Conservation (phyloP, 2,113 vertebrate species). For the Amblyopsis rosae region DNA sequence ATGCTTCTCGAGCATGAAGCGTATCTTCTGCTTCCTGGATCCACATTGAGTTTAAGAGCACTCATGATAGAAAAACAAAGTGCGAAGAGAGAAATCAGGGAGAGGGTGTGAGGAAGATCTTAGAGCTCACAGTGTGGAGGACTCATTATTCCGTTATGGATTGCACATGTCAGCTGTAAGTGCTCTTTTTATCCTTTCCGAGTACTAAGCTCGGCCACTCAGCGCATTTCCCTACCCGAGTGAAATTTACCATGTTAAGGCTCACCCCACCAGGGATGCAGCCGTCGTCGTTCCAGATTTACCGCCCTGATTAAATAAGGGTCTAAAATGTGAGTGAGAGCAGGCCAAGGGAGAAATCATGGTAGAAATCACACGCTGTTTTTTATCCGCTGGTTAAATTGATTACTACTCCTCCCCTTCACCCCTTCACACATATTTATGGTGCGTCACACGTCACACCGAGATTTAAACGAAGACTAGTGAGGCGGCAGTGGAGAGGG, state of each 20-base stretch:
- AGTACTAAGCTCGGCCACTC: constrained; percentile 62
- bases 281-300: constrained; percentile 62
- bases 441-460: constrained; percentile 40
- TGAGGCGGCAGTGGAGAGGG: constrained; percentile 62
- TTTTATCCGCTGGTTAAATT: constrained; percentile 61
- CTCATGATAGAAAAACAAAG: constrained; percentile 55
- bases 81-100: constrained; percentile 27
- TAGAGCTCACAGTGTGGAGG: constrained; percentile 55
- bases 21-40: constrained; percentile 62
- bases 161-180: constrained; percentile 77
- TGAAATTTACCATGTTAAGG: constrained; percentile 79
- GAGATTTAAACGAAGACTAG: constrained; percentile 66
- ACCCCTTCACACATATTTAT: constrained; percentile 12
- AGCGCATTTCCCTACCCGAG: constrained; percentile 64
- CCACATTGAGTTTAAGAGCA: constrained; percentile 66
- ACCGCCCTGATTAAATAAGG: constrained; percentile 76
- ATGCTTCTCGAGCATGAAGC: constrained; percentile 44
- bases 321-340: constrained; percentile 67
- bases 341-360: constrained; percentile 62
- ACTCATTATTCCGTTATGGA: constrained; percentile 80
- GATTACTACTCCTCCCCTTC: constrained; percentile 43
- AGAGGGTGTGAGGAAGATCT: constrained; percentile 13
- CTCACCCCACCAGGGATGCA: constrained; percentile 64
- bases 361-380: constrained; percentile 52
- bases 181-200: constrained; percentile 76